Evolutionary conservation across 2,888 invertebrate genomes (phyloP), one percentile per base, ranked within the genome.

Genomic region (Apocheima hispidaria): DNA sequence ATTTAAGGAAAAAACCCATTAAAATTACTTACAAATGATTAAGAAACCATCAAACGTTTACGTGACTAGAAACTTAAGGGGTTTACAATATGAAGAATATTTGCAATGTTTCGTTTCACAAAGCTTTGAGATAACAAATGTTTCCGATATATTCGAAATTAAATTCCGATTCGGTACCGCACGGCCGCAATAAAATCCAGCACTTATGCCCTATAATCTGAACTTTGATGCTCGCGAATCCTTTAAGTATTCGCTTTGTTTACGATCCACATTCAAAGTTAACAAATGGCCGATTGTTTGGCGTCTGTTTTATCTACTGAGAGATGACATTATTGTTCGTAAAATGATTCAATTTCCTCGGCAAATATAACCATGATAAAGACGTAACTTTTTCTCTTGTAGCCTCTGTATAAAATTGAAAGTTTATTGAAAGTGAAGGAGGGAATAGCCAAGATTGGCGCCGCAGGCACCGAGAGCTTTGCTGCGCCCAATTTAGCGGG

Each of bases 141-240:
- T 46, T 54, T 48, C 50, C 58, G 43, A 71, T 60, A 70, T 61
- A 63, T 70, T 73, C 66, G 63, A 69, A 70, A 69, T 73, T 63
- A 67, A 78, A 76, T 78, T 73, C 68, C 65, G 50, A 18, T 48
- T 60, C 59, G 44, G 66, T 73, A 69, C 76, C 74, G 72, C 72
- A 70, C 65, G 35, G 71, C 60, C 65, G 71, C 71, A 79, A 78
- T 83, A 81, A 81, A 77, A 66, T 65, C 64, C 41, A 53, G 73
- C 68, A 69, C 66, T 75, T 75, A 73, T 68, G 68, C 71, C 68
- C 63, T 69, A 72, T 75, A 74, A 74, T 72, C 66, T 67, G 66
- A 73, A 70, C 67, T 73, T 77, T 77, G 72, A 73, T 69, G 70
- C 58, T 53, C 50, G 56, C 61, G 65, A 72, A 72, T 61, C 58